Conservation (phyloP, 2,888 invertebrate species). For the Pollenia angustigena region DNA sequence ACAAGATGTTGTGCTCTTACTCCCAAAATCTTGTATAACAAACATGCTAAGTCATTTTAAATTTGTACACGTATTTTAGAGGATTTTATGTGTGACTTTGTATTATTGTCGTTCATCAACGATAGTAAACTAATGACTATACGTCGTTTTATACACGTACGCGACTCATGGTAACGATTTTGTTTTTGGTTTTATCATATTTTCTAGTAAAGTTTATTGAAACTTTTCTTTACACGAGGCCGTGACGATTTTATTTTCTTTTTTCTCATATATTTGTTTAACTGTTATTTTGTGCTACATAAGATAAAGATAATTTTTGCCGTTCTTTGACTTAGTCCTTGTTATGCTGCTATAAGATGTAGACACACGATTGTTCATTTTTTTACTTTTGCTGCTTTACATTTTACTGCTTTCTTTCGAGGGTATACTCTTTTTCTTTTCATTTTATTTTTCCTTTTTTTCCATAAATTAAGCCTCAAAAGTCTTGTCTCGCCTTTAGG, state of each 20-base stretch:
- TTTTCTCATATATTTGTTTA: neutral
- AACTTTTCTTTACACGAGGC: conserved; percentile 43
- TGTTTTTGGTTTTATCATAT: neutral
- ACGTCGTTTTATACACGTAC: no score
- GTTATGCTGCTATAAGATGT: conserved; percentile 26
- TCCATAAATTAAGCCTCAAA: conserved; percentile 37
- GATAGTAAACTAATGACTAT: no score
- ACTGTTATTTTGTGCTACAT: neutral
- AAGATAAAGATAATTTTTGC: conserved; percentile 11
- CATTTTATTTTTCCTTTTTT: neutral
- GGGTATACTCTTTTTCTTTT: conserved; percentile 4
- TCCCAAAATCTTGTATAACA: neutral
- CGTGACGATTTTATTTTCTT: conserved; percentile 39
- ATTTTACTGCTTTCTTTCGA: conserved; percentile 25
- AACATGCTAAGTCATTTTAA: conserved; percentile 35
- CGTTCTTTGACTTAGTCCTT: conserved; percentile 10
- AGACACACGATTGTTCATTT: conserved; percentile 57
- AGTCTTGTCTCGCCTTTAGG: conserved; percentile 53
- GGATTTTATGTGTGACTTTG: conserved; percentile 10
- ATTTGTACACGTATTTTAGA: conserved; percentile 17
- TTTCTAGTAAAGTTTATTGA: conserved; percentile 31
- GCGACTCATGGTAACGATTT: neutral
- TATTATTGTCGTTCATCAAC: conserved; percentile 3
- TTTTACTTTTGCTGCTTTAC: conserved; percentile 24
- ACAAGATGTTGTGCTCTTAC: conserved; percentile 24